Conservation (phyloP, 2,797 vertebrate genomes). For the Poecilia picta region DNA sequence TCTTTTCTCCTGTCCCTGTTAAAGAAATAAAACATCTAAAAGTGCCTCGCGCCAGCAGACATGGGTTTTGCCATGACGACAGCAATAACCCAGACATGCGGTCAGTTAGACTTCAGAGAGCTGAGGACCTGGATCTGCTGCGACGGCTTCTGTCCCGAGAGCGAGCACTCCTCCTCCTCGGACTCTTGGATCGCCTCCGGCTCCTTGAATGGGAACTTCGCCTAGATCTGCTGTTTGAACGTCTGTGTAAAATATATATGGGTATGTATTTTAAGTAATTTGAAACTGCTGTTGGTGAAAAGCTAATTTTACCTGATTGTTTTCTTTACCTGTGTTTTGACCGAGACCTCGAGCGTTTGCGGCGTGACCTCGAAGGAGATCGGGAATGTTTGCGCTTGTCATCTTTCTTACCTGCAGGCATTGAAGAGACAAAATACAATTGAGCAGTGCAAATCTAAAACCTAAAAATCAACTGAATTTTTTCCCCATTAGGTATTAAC, state of each 20-base stretch:
- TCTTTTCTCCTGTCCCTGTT: constrained; percentile 94
- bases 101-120: neutral
- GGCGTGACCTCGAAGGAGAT: constrained; percentile 90
- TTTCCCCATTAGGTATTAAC: neutral
- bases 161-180: constrained; percentile 88
- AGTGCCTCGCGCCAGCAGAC: neutral
- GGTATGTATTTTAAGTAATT: neutral
- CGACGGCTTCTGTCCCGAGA: constrained; percentile 89
- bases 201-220: constrained; percentile 93
- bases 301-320: neutral
- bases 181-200: constrained; percentile 93
- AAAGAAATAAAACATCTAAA: neutral
- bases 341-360: constrained; percentile 91
- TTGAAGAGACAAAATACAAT: neutral
- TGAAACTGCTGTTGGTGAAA: too few species aligned
- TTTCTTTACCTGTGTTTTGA: constrained; percentile 90
- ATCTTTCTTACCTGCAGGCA: constrained; percentile 91
- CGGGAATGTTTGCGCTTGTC: constrained; percentile 96
- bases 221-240: constrained; percentile 93
- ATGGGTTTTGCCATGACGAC: neutral
- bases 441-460: too few species aligned
- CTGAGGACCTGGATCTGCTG: constrained; percentile 87
- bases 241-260: constrained; percentile 69
- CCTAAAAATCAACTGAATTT: neutral
- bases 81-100: neutral